These are phyloP conservation scores for Camponotus vicinus DNA, from an alignment of 1,140 invertebrate species.

Conservation along the genomic window DNA sequence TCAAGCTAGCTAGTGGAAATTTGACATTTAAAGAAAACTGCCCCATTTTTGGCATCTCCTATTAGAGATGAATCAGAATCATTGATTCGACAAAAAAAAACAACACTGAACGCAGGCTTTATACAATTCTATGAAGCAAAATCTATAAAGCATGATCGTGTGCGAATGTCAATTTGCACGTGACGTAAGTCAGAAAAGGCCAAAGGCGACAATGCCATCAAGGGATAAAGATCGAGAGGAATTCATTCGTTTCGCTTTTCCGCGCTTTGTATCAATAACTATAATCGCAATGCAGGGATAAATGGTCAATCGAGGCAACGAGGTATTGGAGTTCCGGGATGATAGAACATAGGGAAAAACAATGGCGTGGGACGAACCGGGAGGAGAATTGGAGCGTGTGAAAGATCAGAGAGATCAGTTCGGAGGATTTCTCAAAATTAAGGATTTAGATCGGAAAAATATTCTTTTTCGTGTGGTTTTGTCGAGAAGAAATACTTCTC, in stretches of 20 bases:
- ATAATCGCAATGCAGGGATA: slow-evolving; percentile 18
- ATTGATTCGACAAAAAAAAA: slow-evolving; percentile 7
- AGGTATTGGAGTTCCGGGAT: neutral
- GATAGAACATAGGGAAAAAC: slow-evolving; percentile 36
- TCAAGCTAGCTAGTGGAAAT: neutral
- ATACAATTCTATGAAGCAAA: neutral
- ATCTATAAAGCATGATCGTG: neutral
- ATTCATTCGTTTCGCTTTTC: neutral
- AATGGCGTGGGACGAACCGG: neutral
- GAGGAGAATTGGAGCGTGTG: slow-evolving; percentile 39
- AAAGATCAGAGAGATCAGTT: slow-evolving; percentile 34
- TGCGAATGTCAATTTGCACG: slow-evolving; percentile 9
- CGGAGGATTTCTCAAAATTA: slow-evolving; percentile 30
- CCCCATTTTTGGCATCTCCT: neutral
- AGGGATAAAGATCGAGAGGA: neutral
- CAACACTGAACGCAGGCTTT: neutral
- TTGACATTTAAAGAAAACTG: neutral
- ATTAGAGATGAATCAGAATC: neutral
- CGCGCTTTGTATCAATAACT: slow-evolving; percentile 38
- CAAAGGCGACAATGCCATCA: neutral
- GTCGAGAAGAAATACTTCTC: neutral
- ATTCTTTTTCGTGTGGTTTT: neutral
- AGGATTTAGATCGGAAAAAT: neutral
- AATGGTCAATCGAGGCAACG: slow-evolving; percentile 12
- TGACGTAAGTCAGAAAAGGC: neutral